phyloP scores from a whole-genome alignment of 2,113 vertebrate genomes.

The Noctilio leporinus region DNA sequence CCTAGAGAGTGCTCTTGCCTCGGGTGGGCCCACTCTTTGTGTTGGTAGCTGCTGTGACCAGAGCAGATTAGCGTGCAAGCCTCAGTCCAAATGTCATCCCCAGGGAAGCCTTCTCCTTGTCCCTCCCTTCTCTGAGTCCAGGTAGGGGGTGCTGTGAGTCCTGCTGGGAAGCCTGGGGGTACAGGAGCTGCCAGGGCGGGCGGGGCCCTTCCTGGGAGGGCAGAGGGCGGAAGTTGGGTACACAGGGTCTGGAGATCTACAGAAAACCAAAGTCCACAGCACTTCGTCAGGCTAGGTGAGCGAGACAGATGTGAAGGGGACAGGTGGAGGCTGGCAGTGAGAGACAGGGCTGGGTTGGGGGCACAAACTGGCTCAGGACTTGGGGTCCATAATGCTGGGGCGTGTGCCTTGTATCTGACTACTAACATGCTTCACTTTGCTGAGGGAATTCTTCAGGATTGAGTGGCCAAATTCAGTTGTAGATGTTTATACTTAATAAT shows the following conservation, averaged over 20 bases:
- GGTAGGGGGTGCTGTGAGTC: not conserved
- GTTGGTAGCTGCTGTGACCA: not conserved
- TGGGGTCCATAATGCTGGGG: not conserved
- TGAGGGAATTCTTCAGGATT: not conserved
- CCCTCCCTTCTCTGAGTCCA: not conserved
- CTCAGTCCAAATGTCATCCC: not conserved
- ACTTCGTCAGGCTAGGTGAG: fast-evolving
- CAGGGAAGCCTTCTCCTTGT: not conserved
- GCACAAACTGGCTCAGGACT: not conserved
- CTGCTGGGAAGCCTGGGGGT: not conserved
- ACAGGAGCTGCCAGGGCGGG: not conserved
- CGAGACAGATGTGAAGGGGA: not conserved
- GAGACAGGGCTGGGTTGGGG: not conserved
- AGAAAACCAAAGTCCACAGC: not conserved
- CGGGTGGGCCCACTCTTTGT: conserved; percentile 42
- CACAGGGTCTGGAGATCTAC: not conserved
- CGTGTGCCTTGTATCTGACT: not conserved
- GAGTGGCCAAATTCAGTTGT: not conserved
- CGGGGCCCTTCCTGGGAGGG: too few species aligned
- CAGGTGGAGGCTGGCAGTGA: not conserved
- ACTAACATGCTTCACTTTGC: not conserved
- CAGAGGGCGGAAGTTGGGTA: too few species aligned
- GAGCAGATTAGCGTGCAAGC: not conserved
- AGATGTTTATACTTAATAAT: not conserved
- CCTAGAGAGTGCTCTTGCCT: conserved; percentile 32